Base-by-base conservation (phyloP, 2,888 invertebrate genomes). In the Agriopis marginaria region DNA sequence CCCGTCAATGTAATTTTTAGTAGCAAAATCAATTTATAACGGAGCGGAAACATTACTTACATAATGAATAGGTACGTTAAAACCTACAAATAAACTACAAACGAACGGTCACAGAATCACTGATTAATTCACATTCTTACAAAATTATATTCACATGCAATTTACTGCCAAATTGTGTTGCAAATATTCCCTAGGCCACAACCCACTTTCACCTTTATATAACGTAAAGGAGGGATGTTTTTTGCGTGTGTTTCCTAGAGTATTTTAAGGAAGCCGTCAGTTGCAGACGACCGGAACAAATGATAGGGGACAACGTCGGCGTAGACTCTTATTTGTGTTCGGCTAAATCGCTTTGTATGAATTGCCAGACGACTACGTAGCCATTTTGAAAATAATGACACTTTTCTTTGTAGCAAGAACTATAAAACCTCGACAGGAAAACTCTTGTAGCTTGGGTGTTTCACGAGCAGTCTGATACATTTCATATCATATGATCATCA, bases 311-410 rank as follows among this genome's bases (percentile, higher is more conserved):
- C 81, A 80, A 82, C 80, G 70, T 77, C 64, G 68, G 73, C 78
- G 71, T 76, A 71, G 68, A 76, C 69, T 77, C 77, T 80, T 82
- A 79, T 80, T 81, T 78, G 75, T 73, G 78, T 80, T 74, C 78
- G 75, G 79, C 76, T 75, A 73, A 77, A 77, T 79, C 75, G 64
- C 69, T 71, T 70, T 73, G 69, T 73, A 65, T 64, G 73, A 66
- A 71, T 71, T 66, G 64, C 54, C 66, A 40, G 64, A 59, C 66
- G 58, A 56, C 56, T 58, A 63, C 65, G 66, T 67, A 60, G 60
- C 70, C 45, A 67, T 68, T 65, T 62, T 23, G 50, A 47, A 62
- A 66, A 49, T 67, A 65, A 73, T 62, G 62, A 70, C 58, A 49
- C 17, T 55, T 47, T 55, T 40, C 11, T 39, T 40, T 17, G 2